These are phyloP conservation scores for Homarus americanus DNA, from an alignment of 1,140 invertebrate species.

Conservation along the genomic window DNA sequence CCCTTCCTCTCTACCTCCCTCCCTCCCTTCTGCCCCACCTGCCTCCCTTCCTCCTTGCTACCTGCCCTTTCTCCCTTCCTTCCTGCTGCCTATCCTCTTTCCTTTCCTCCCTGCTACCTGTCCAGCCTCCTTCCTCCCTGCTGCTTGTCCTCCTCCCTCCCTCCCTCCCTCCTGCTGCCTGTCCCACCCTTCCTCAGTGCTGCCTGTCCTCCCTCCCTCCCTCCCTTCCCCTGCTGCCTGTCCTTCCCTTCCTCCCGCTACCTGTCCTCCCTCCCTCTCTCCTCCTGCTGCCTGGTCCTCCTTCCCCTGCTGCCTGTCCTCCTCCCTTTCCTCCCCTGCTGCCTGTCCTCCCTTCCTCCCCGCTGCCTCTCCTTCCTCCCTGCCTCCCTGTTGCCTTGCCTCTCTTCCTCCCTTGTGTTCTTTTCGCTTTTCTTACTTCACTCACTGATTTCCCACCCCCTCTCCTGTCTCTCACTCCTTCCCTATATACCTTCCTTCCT, in stretches of 20 bases:
- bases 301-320: background rate
- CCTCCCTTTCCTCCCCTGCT: background rate
- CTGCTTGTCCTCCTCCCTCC: background rate
- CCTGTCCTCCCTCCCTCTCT: background rate
- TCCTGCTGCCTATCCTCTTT: too few species aligned
- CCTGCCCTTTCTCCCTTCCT: slow-evolving; percentile 16
- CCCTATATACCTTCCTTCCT: background rate
- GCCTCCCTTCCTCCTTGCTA: too few species aligned
- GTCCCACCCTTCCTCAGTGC: background rate
- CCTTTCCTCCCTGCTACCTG: too few species aligned
- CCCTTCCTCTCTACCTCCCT: background rate
- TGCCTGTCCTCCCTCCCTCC: too few species aligned
- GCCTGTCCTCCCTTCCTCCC: too few species aligned
- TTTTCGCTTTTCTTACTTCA: too few species aligned
- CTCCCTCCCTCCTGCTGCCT: background rate
- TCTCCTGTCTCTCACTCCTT: background rate
- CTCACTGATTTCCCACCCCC: too few species aligned
- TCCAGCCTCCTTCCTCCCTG: too few species aligned
- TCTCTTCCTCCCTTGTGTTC: too few species aligned
- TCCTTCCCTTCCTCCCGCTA: background rate
- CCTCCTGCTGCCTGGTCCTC: background rate
- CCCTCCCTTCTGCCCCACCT: background rate
- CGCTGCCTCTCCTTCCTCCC: background rate
- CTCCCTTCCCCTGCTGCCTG: background rate
- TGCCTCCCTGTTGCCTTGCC: too few species aligned